Evolutionary conservation across 2,888 invertebrate species (phyloP).

Genomic region (Pammene fasciana): DNA sequence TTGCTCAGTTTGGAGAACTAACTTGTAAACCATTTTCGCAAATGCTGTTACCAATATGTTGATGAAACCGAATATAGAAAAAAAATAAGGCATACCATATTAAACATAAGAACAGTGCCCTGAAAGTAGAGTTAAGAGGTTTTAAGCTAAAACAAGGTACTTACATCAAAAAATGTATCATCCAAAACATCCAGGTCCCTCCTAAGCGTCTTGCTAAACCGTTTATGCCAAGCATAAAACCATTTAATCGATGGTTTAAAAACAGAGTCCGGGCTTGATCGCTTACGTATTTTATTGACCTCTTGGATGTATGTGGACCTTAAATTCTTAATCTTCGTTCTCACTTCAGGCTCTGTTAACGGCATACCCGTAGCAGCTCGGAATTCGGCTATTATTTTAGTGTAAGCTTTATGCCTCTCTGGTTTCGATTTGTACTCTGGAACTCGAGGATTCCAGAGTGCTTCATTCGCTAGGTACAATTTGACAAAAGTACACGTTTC

Average conservation of each 20-base stretch:
- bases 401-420: slow-evolving; percentile 62
- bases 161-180: slow-evolving; percentile 45
- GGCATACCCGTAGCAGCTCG: slow-evolving; percentile 60
- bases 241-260: slow-evolving; percentile 65
- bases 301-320: slow-evolving; percentile 68
- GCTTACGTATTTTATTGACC: slow-evolving; percentile 61
- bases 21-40: too few relatives aligned
- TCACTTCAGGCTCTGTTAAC: slow-evolving; percentile 59
- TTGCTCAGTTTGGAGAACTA: too few relatives aligned
- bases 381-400: slow-evolving; percentile 59
- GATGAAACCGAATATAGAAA: too few relatives aligned
- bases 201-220: slow-evolving; percentile 44
- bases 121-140: neutral
- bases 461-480: slow-evolving; percentile 69
- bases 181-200: slow-evolving; percentile 24
- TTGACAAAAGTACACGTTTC: slow-evolving; percentile 75
- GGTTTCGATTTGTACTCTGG: slow-evolving; percentile 64
- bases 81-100: too few relatives aligned
- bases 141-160: neutral
- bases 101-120: neutral
- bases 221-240: slow-evolving; percentile 65
- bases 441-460: slow-evolving; percentile 71
- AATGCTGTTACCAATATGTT: too few relatives aligned
- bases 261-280: slow-evolving; percentile 54
- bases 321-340: slow-evolving; percentile 65